A percentile compares a stretch with the other conserved stretches of the same genome.
These are phyloP conservation scores for Diploscapter pachys DNA, from an alignment of 1,140 invertebrate species.

Conservation along the genomic window DNA sequence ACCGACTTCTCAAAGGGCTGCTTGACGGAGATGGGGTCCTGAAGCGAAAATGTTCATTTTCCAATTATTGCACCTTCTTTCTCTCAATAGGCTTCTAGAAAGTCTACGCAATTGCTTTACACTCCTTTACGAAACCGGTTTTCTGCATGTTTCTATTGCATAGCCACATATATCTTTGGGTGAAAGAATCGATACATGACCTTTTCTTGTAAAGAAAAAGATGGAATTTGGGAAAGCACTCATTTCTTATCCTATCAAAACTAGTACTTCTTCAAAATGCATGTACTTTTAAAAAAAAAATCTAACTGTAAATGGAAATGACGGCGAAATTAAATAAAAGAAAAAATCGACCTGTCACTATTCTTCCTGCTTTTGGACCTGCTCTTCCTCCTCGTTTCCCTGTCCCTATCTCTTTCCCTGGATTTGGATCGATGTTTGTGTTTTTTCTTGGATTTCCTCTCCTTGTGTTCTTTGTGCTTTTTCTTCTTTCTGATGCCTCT, in stretches of 20 bases:
- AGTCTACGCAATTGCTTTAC: not conserved
- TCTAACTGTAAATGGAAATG: not conserved
- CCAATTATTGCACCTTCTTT: not conserved
- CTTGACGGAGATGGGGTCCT: not conserved
- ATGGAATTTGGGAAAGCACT: no score
- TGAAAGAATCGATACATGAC: no score
- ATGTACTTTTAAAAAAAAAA: not conserved
- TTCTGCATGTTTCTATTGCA: not conserved
- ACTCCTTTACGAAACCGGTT: not conserved
- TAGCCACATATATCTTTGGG: conserved; percentile 1
- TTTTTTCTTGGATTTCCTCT: conserved; percentile 6
- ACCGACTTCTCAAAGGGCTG: not conserved
- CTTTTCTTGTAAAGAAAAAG: no score
- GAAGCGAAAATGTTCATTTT: not conserved
- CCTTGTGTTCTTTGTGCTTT: conserved; percentile 6
- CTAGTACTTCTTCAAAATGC: not conserved
- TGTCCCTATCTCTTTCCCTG: conserved; percentile 14
- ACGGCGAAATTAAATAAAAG: not conserved
- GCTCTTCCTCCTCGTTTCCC: conserved; percentile 5
- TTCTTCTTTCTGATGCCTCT: conserved; percentile 10
- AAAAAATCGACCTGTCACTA: not conserved
- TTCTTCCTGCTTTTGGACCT: conserved; percentile 1
- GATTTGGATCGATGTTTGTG: conserved; percentile 13
- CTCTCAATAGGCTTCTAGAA: not conserved
- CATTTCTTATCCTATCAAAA: not conserved